These are phyloP conservation scores for Dascyllus trimaculatus DNA, from an alignment of 2,113 vertebrate genomes.

Conservation along the genomic window DNA sequence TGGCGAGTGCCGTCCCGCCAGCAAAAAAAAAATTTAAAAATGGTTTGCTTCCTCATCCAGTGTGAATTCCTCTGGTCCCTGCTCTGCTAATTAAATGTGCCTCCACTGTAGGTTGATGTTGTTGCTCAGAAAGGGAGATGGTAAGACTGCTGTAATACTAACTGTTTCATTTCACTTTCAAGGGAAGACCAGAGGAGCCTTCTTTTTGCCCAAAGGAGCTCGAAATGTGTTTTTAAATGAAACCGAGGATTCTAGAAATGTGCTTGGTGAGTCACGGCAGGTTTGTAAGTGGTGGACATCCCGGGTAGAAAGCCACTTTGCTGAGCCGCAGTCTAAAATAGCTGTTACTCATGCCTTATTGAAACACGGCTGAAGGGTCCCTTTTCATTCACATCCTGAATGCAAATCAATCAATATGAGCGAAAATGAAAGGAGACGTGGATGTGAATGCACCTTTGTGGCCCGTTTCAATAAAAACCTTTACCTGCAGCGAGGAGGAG, in stretches of 20 bases:
- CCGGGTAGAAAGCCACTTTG: slow-evolving; percentile 61
- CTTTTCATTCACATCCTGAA: slow-evolving; percentile 44
- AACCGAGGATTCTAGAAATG: slow-evolving; percentile 89
- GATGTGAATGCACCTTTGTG: slow-evolving; percentile 53
- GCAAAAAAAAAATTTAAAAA: not conserved
- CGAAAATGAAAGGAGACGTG: not conserved
- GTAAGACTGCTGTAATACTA: slow-evolving; percentile 61
- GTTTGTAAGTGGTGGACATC: slow-evolving; percentile 86
- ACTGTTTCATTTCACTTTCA: slow-evolving; percentile 83
- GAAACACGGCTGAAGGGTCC: slow-evolving; percentile 66
- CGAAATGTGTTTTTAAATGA: slow-evolving; percentile 91
- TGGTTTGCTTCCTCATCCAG: slow-evolving; percentile 27
- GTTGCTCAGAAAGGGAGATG: slow-evolving; percentile 26
- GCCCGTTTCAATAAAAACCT: slow-evolving; percentile 49
- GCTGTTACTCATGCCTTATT: not conserved
- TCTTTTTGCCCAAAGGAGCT: slow-evolving; percentile 92
- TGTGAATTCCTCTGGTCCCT: slow-evolving; percentile 21
- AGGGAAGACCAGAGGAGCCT: slow-evolving; percentile 93
- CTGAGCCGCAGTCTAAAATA: slow-evolving; percentile 43
- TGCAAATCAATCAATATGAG: not conserved
- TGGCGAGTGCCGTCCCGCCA: not conserved
- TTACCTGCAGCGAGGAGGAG: slow-evolving; percentile 16
- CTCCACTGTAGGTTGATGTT: slow-evolving; percentile 15
- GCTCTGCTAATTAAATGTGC: slow-evolving; percentile 28
- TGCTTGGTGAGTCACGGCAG: slow-evolving; percentile 88